phyloP scores from a whole-genome alignment of 2,888 invertebrate species.

The Drosophila recens region DNA sequence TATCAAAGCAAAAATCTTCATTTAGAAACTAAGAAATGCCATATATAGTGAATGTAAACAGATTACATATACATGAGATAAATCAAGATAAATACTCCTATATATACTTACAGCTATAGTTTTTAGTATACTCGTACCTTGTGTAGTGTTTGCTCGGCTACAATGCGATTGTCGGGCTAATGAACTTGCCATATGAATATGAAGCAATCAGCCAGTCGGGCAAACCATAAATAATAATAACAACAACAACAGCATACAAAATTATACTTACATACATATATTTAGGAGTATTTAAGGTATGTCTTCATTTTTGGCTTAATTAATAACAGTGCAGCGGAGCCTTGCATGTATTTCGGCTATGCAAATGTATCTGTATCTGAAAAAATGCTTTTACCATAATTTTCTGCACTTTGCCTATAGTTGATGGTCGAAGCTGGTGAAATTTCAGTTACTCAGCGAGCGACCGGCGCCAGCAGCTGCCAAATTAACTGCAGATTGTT shows the following conservation, averaged over 20 bases:
- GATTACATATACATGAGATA: constrained; percentile 32
- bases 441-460: constrained; percentile 37
- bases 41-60: constrained; percentile 39
- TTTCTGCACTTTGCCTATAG: constrained; percentile 40
- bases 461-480: constrained; percentile 36
- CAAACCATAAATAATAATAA: constrained; percentile 33
- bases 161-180: constrained; percentile 49
- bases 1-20: constrained; percentile 59
- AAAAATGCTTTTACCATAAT: constrained; percentile 56
- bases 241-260: constrained; percentile 28
- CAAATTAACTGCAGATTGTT: constrained; percentile 49
- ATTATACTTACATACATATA: constrained; percentile 26
- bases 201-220: constrained; percentile 42
- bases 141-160: constrained; percentile 17
- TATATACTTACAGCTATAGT: constrained; percentile 5
- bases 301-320: constrained; percentile 53
- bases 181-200: constrained; percentile 58
- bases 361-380: constrained; percentile 39
- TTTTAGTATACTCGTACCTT: constrained; percentile 10
- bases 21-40: constrained; percentile 53
- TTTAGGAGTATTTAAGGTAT: constrained; percentile 46
- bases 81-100: constrained; percentile 43
- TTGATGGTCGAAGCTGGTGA: constrained; percentile 32
- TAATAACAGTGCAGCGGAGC: constrained; percentile 42
- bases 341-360: constrained; percentile 37